Evolutionary conservation across 2,888 invertebrate species (phyloP).

Genomic region (Epinotia bilunana): DNA sequence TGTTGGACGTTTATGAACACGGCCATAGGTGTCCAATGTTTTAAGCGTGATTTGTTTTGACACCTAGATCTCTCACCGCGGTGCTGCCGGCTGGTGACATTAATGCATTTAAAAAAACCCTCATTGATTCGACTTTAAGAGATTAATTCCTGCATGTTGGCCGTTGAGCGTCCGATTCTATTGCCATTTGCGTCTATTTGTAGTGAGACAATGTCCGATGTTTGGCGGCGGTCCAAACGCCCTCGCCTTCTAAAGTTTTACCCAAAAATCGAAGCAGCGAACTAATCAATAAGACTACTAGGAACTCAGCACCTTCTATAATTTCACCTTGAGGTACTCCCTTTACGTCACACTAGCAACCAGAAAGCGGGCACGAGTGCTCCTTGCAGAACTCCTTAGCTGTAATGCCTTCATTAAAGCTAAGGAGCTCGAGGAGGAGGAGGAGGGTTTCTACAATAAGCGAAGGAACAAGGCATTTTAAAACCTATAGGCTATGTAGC

Average conservation of each 20-base stretch:
- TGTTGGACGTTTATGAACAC: too few relatives aligned
- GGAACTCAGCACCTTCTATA: background rate
- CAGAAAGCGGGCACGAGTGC: background rate
- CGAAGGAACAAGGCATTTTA: background rate
- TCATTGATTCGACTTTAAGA: background rate
- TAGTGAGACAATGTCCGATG: conserved; percentile 19
- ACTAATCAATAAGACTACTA: background rate
- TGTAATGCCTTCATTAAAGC: too few relatives aligned
- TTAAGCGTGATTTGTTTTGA: too few relatives aligned
- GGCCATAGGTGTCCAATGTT: too few relatives aligned
- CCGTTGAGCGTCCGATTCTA: conserved; percentile 2
- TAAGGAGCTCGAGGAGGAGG: too few relatives aligned
- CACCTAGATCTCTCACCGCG: too few relatives aligned
- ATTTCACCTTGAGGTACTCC: conserved; percentile 1
- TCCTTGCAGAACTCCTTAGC: background rate
- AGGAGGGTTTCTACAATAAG: background rate
- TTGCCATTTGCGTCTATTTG: conserved; percentile 23
- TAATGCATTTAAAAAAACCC: too few relatives aligned
- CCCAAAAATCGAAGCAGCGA: background rate
- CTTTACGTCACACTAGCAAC: background rate
- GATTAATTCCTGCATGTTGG: background rate
- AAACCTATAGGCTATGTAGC: background rate
- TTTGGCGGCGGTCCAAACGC: conserved; percentile 17
- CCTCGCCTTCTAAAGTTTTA: background rate
- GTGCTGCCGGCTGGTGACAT: too few relatives aligned